A percentile compares a stretch with the other conserved stretches of the same genome.
Evolutionary conservation across 2,113 vertebrate genomes (phyloP).

Genomic region (Takifugu flavidus): DNA sequence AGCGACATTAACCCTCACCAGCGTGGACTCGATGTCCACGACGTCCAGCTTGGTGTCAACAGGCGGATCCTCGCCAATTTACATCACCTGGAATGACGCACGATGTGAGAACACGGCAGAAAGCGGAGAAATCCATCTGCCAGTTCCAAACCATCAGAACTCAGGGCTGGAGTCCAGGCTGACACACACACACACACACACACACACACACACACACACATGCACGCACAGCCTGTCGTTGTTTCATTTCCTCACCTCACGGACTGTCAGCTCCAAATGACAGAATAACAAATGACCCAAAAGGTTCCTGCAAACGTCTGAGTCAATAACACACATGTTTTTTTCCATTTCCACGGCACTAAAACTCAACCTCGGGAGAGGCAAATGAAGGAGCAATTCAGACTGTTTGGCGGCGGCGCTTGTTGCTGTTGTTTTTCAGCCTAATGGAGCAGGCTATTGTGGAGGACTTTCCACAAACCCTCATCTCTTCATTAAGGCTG

Average conservation of each 20-base stretch:
- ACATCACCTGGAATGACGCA: constrained; percentile 45
- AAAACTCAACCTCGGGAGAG: constrained; percentile 16
- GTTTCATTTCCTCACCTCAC: constrained; percentile 38
- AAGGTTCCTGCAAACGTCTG: constrained; percentile 4
- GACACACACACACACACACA: constrained; percentile 11
- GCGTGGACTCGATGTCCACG: constrained; percentile 25
- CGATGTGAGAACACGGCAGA: constrained; percentile 36
- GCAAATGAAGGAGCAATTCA: constrained; percentile 40
- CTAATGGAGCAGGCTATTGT: neutral
- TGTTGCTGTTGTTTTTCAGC: constrained; percentile 6
- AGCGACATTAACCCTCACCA: constrained; percentile 21
- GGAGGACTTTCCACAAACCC: constrained; percentile 14
- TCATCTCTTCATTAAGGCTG: constrained; percentile 16
- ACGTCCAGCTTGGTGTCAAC: constrained; percentile 24
- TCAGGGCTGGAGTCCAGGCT: constrained; percentile 18
- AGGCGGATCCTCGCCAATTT: constrained; percentile 45
- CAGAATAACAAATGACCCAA: constrained; percentile 45
- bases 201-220: constrained; percentile 25
- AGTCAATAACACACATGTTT: neutral
- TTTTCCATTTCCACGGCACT: constrained; percentile 26
- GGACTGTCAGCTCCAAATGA: constrained; percentile 46
- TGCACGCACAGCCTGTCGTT: constrained; percentile 23
- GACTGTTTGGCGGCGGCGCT: constrained; percentile 15
- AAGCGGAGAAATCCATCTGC: constrained; percentile 43
- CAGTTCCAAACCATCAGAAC: constrained; percentile 41